phyloP scores from a whole-genome alignment of 2,888 invertebrate species.

The Axea sp. region DNA sequence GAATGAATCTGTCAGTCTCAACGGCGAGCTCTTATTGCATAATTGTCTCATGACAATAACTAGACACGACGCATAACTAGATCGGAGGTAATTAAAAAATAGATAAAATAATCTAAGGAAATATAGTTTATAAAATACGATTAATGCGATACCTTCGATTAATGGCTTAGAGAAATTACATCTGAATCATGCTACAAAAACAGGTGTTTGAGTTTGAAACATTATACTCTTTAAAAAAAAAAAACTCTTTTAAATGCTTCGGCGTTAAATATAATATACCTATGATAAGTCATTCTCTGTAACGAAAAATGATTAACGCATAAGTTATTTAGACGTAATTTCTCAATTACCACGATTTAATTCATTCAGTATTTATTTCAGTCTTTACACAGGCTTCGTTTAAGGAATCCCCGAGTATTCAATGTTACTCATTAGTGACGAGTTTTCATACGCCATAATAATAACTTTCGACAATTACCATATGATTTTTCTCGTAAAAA shows the following conservation, averaged over 20 bases:
- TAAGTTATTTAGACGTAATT: too few species aligned
- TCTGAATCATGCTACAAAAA: background rate
- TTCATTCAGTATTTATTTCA: too few species aligned
- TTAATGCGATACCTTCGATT: slow-evolving; percentile 26
- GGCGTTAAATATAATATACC: too few species aligned
- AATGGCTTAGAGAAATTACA: background rate
- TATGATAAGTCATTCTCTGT: too few species aligned
- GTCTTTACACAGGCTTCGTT: too few species aligned
- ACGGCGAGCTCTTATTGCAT: slow-evolving; percentile 42
- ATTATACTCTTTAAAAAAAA: too few species aligned
- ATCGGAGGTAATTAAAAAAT: slow-evolving; percentile 29
- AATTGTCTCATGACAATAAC: slow-evolving; percentile 51
- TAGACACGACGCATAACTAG: slow-evolving; percentile 39
- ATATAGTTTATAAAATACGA: slow-evolving; percentile 24
- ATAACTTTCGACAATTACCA: slow-evolving; percentile 19
- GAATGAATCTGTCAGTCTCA: background rate
- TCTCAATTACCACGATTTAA: too few species aligned
- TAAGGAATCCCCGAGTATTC: background rate
- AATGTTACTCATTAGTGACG: slow-evolving; percentile 1
- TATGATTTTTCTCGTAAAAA: background rate
- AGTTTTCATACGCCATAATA: slow-evolving; percentile 3
- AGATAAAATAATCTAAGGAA: slow-evolving; percentile 6
- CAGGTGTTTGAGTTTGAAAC: too few species aligned
- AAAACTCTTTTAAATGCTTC: too few species aligned
- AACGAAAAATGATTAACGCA: too few species aligned